Percentiles rank a stretch among this genome's conserved stretches.
These are phyloP conservation scores for Helostoma temminkii DNA, from an alignment of 2,797 vertebrate genomes.

Conservation along the genomic window DNA sequence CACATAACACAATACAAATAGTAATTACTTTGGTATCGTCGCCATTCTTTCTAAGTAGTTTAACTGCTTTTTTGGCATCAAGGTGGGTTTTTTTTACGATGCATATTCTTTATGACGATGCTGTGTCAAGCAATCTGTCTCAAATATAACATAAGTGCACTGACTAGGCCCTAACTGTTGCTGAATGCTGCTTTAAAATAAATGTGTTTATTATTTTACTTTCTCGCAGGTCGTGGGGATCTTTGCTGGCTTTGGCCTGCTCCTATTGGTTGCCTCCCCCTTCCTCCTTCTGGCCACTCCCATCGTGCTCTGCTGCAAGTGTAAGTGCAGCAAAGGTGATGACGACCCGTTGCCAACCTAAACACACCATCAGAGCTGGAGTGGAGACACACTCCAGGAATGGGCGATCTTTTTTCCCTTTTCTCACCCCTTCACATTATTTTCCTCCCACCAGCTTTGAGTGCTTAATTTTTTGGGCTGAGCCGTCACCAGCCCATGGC, in stretches of 20 bases:
- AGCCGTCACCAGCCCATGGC: constrained; percentile 55
- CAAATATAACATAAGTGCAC: no score
- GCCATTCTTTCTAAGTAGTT: no score
- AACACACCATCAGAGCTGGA: constrained; percentile 34
- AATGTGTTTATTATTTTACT: background rate
- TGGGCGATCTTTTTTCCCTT: constrained; percentile 58
- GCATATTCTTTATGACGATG: no score
- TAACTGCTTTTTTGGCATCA: no score
- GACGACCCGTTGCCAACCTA: constrained; percentile 97
- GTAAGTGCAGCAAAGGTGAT: constrained; percentile 98
- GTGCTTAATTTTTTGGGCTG: constrained; percentile 74
- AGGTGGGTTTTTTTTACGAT: no score
- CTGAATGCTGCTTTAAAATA: no score
- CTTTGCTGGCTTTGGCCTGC: constrained; percentile 97
- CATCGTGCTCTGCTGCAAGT: constrained; percentile 98
- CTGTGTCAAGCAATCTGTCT: background rate
- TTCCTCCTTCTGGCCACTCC: constrained; percentile 97
- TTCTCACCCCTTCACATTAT: constrained; percentile 63
- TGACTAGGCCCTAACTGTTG: no score
- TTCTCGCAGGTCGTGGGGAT: constrained; percentile 94
- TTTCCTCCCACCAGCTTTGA: constrained; percentile 76
- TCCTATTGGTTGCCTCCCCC: constrained; percentile 96
- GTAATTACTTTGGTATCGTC: no score
- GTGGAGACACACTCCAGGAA: constrained; percentile 48
- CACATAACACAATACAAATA: no score